Conservation (phyloP, 1,140 invertebrate species). For the Drosophila saltans region DNA sequence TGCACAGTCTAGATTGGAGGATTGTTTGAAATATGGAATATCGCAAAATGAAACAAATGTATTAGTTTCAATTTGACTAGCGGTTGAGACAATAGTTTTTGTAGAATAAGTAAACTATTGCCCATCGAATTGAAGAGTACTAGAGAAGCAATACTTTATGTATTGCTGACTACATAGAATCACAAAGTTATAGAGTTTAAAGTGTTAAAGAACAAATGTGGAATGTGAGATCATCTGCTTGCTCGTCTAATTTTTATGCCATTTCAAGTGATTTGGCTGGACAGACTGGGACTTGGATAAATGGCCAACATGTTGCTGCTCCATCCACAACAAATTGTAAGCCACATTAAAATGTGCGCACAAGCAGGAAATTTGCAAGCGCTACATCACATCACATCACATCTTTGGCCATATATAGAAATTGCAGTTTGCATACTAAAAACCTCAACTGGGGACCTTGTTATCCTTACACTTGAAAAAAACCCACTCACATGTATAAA, state of each 20-base stretch:
- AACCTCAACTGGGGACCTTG: not conserved
- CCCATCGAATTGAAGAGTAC: too few species aligned
- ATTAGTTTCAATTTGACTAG: not conserved
- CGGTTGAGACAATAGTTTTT: not conserved
- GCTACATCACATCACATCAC: slow-evolving; percentile 13
- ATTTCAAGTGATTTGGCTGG: slow-evolving; percentile 49
- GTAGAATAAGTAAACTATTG: not conserved
- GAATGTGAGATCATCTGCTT: too few species aligned
- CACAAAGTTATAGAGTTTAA: too few species aligned
- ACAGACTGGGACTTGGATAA: slow-evolving; percentile 47
- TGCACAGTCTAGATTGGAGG: not conserved
- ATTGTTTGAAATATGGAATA: not conserved
- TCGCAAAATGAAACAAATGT: too few species aligned
- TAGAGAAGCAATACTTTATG: too few species aligned
- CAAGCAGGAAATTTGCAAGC: slow-evolving; percentile 40
- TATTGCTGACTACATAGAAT: too few species aligned
- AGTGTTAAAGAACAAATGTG: too few species aligned
- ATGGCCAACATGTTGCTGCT: slow-evolving; percentile 58
- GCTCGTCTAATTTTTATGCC: slow-evolving; percentile 26
- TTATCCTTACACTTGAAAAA: slow-evolving; percentile 18
- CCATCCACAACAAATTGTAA: slow-evolving; percentile 32
- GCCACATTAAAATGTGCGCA: slow-evolving; percentile 41
- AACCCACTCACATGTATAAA: not conserved
- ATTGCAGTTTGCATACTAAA: slow-evolving; percentile 61
- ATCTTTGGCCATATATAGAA: slow-evolving; percentile 27